Base-by-base conservation (phyloP, 1,140 invertebrate species). In the Ganaspis sp. region DNA sequence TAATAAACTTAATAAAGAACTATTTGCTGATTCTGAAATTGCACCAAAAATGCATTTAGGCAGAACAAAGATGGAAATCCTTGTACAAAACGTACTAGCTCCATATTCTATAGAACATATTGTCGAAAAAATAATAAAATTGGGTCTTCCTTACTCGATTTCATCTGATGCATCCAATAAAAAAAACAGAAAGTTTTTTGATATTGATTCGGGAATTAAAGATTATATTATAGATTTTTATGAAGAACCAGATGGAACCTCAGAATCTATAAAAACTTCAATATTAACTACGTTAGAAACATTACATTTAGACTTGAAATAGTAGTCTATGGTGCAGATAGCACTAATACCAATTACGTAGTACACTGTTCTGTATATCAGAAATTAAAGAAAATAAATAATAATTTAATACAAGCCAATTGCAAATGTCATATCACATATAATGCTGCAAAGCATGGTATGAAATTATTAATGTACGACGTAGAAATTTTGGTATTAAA, bases 181-280 rank as follows among this genome's bases (percentile, higher is more conserved):
- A 70, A 64, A 64, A 9, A 75, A 70, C 69, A 45, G 1, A 42
- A 71, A 75, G 19, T 49, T 71, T 23, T 70, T 71, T 54, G 15
- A 75, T 71, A n/a, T 34, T 17, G 15, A 58, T 9, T 23, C 8
- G 11, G 54, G 23, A 23, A 17, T 58, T 3, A 91, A 84, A 69
- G 89, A 89, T 54, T 70, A 77, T 29, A 64, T 38, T 15, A 9
- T 80, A n/a, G 75, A 80, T 54, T 77, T 77, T 74, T 77, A 74
- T 69, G 75, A 77, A 73, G 75, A 79, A 19, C 21, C 53, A 19
- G 40, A 79, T 49, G 71, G 77, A 53, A 53, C 38, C 12, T 80
- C 78, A 38, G 9, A 70, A 74, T 34, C 70, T 8, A 80, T 80
- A 19, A 73, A 19, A 38, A 49, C 77, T 26, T 45, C 26, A 29